Base-by-base conservation (phyloP, 53 echinoderm and acorn worm genomes). In the Apostichopus leukothele region DNA sequence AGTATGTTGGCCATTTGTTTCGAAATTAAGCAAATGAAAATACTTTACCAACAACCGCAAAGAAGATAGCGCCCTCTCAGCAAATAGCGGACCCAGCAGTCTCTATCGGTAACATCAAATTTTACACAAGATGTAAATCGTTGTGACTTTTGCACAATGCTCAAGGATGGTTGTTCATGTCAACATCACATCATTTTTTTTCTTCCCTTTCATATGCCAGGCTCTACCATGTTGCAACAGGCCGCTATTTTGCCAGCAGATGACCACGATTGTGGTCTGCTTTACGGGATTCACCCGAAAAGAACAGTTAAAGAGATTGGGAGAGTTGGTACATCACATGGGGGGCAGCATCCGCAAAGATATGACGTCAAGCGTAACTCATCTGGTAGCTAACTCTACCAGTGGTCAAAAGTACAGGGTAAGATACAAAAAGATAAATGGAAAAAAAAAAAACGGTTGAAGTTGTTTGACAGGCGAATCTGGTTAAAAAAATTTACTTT, bases 291-390 rank as follows among this genome's bases (percentile, higher is more conserved):
- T 98, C 77, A 50, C 91, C 26, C 91, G 93, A 87, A 94, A 96
- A 91, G 93, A 92, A 39, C 93, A 96, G 76, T 75, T 98, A 18
- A 98, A 95, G 90, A 67, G 91, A 52, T 60, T 98, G 54, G 98
- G 91, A 11, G 94, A 96, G 25, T 76, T 96, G 71, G 94, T 98
- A 1, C 98, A 98, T 80, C 95, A 98, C 86, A 98, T 98, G 98
- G 98, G 95, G 18, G 98, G 98, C 85, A 96, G 98, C 71, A 94
- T 98, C 59, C 91, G 98, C 51, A 98, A 89, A 19, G 98, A 98
- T 51, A 96, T 96, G 92, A 93, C 91, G 6, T 66, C 98, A 5
- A 92, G 93, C 50, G 96, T 98, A 60, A 98, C 98, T 0, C 98
- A 98, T 86, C 96, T 98, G 23, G 96, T 98, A 27, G 98, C 98